These are phyloP conservation scores for Ichneumoninae sp. DNA, from an alignment of 2,888 invertebrate genomes.

Conservation along the genomic window DNA sequence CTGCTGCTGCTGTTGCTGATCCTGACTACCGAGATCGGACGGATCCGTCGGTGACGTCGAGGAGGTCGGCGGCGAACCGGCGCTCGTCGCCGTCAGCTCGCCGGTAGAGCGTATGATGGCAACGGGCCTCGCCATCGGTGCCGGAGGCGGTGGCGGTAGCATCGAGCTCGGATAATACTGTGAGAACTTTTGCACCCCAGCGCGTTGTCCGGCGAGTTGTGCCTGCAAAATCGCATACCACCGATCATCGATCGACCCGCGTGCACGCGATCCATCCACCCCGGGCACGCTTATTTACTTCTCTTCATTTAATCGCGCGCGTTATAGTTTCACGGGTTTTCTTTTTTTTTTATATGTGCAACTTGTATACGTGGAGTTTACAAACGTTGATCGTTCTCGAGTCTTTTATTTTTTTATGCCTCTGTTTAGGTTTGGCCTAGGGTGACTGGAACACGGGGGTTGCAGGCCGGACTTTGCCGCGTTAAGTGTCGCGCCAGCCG, in stretches of 20 bases:
- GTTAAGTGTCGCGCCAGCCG: constrained; percentile 65
- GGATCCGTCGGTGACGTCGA: constrained; percentile 81
- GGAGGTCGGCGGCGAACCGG: constrained; percentile 88
- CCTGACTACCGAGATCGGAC: constrained; percentile 82
- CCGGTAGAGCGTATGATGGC: constrained; percentile 97
- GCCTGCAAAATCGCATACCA: constrained; percentile 85
- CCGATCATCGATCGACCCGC: constrained; percentile 82
- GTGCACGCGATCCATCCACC: constrained; percentile 77
- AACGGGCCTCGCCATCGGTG: constrained; percentile 98
- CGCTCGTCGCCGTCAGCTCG: constrained; percentile 86
- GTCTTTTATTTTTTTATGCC: neutral
- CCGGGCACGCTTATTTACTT: constrained; percentile 66
- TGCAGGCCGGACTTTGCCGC: constrained; percentile 72
- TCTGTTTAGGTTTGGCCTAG: constrained; percentile 68
- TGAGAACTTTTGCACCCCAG: constrained; percentile 86
- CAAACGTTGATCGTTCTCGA: neutral
- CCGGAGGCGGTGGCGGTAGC: constrained; percentile 97
- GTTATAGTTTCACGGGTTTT: constrained; percentile 10
- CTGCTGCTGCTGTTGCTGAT: constrained; percentile 83
- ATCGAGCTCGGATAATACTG: constrained; percentile 96
- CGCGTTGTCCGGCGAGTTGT: constrained; percentile 84
- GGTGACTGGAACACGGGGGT: constrained; percentile 80
- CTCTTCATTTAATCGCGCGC: constrained; percentile 6
- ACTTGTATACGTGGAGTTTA: neutral
- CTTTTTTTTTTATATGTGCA: neutral